Evolutionary conservation across 64 coral and sea anemone species (phyloP).

Genomic region (Montipora capricornis): DNA sequence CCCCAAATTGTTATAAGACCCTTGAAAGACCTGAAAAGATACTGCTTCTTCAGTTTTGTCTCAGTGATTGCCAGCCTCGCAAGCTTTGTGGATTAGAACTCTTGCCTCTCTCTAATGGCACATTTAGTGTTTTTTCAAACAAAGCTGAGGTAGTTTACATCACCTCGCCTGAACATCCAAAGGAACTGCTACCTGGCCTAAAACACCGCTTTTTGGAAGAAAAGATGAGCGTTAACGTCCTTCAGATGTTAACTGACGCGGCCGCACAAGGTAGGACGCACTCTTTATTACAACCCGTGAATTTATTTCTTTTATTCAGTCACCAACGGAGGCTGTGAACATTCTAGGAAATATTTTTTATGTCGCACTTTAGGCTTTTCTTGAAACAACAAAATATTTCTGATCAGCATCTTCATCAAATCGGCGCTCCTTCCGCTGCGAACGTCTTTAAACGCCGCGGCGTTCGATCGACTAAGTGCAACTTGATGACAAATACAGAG

Average conservation of each 20-base stretch:
- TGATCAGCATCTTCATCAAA: too few species aligned
- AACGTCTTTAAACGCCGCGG: too few species aligned
- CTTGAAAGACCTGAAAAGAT: slow-evolving; percentile 49
- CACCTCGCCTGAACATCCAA: slow-evolving; percentile 55
- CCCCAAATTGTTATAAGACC: background rate
- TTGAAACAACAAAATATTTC: too few species aligned
- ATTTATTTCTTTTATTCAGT: too few species aligned
- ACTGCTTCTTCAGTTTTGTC: slow-evolving; percentile 50
- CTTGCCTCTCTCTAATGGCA: slow-evolving; percentile 59
- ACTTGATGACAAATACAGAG: too few species aligned
- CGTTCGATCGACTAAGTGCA: too few species aligned
- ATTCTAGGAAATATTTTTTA: too few species aligned
- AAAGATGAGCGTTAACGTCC: background rate
- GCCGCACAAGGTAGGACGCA: slow-evolving; percentile 40
- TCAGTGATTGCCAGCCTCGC: slow-evolving; percentile 34
- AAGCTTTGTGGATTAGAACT: slow-evolving; percentile 57
- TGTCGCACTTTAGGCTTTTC: too few species aligned
- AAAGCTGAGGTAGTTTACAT: slow-evolving; percentile 26
- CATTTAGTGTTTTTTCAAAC: slow-evolving; percentile 34
- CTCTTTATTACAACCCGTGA: background rate
- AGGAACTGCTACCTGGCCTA: slow-evolving; percentile 64
- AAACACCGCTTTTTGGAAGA: slow-evolving; percentile 50
- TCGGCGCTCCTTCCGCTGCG: too few species aligned
- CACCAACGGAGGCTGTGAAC: too few species aligned
- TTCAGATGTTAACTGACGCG: slow-evolving; percentile 9